Evolutionary conservation across 2,113 vertebrate species (phyloP).

Genomic region (Alectura lathami): DNA sequence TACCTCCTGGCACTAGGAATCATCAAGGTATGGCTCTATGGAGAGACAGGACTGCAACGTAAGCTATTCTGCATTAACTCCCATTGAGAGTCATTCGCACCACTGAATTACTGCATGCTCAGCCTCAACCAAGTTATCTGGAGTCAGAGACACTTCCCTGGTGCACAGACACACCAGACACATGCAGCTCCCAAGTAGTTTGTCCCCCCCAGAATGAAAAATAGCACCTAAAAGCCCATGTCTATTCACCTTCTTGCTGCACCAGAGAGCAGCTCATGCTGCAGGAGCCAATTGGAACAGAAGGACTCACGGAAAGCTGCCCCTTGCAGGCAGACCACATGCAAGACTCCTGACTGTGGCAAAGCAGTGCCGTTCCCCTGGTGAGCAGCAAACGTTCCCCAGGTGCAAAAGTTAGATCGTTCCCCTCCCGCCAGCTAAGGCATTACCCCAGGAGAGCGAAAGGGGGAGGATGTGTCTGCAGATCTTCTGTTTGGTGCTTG

Average conservation of each 20-base stretch:
- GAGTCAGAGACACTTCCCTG: background rate
- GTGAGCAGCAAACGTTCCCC: background rate
- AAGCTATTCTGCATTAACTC: background rate
- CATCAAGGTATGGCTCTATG: background rate
- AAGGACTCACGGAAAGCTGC: background rate
- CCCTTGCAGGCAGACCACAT: constrained; percentile 40
- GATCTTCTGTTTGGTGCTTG: constrained; percentile 38
- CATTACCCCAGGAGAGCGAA: background rate
- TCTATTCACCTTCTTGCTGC: background rate
- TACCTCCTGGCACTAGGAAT: background rate
- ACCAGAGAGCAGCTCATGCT: background rate
- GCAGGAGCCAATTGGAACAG: background rate
- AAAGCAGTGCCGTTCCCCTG: background rate
- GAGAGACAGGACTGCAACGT: background rate
- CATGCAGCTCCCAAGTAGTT: background rate
- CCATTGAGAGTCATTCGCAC: background rate
- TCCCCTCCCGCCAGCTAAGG: constrained; percentile 31
- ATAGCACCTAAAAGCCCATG: background rate
- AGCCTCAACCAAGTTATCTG: background rate
- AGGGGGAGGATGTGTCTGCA: constrained; percentile 26
- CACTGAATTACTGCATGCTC: background rate
- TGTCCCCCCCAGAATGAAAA: rapidly evolving
- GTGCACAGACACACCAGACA: background rate
- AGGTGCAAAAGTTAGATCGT: background rate
- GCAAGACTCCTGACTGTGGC: background rate